Base-by-base conservation (phyloP, 1,140 invertebrate species). In the Pogonomyrmex californicus region DNA sequence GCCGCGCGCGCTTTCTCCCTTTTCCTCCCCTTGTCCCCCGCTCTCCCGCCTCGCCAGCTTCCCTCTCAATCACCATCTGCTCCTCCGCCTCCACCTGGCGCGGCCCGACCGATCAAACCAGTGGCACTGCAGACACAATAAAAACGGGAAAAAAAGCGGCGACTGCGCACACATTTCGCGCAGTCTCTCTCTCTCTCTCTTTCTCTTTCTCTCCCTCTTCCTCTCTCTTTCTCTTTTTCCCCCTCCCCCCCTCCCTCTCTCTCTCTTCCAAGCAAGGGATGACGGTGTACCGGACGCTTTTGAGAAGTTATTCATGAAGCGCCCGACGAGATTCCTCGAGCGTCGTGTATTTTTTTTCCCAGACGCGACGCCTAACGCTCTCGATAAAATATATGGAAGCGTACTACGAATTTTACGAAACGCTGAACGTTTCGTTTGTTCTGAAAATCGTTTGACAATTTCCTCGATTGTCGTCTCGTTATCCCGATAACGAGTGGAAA, bases 121-220 rank as follows among this genome's bases (percentile, higher is more conserved):
- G 92, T 92, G 87, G 90, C 88, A 90, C 91, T 93, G 93, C 93
- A 93, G 93, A 93, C 93, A 91, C 92, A 93, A 93, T 94, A 94
- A 94, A 93, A 94, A 93, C 90, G 90, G 91, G 86, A 90, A 91
- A 91, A 81, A 88, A 91, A 91, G 76, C 90, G 88, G 85, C 86
- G 87, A 78, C 88, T 86, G 81, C 86, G 86, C 81, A 86, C 82
- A 90, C 83, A 90, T 83, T 86, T 81, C 71, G 68, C 77, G 88
- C 89, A 89, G 68, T 83, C 85, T 73, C 88, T 83, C 88, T 73
- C 71, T 73, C 65, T 70, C 60, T 63, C 47, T 62, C 38, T 30
- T 38, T 17, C 73, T 41, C 38, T 41, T 7, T 54, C 68, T 23
- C 56, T 47, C 68, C 33, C 14, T n/a, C 77, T 58, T n/a, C 56